Percentiles rank a stretch among this genome's conserved stretches.
phyloP scores from a whole-genome alignment of 2,888 invertebrate genomes.

The Rhabditoides inermis region DNA sequence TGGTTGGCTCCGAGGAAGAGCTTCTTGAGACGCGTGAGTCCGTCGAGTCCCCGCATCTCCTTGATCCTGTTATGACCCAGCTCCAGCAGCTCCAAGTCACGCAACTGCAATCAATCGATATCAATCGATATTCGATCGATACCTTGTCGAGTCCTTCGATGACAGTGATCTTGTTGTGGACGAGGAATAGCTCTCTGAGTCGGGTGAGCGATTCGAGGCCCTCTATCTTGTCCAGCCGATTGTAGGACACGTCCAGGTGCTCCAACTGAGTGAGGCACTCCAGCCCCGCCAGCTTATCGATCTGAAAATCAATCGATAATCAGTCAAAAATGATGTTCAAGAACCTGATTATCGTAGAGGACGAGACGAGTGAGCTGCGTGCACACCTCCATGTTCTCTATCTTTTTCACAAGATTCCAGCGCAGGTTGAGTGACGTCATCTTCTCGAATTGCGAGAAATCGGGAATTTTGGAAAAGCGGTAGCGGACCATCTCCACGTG shows the following conservation, averaged over 20 bases:
- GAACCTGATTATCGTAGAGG: constrained; percentile 88
- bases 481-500: constrained; percentile 15
- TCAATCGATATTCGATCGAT: constrained; percentile 23
- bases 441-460: no score
- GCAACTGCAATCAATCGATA: constrained; percentile 15
- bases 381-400: constrained; percentile 76
- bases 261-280: constrained; percentile 76
- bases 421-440: no score
- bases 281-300: constrained; percentile 73
- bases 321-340: background rate
- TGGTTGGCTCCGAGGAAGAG: constrained; percentile 92
- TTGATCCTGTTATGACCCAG: constrained; percentile 83
- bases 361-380: constrained; percentile 71
- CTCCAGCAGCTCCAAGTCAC: constrained; percentile 74
- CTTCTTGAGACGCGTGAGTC: constrained; percentile 16
- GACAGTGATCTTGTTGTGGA: constrained; percentile 57
- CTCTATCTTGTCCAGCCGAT: constrained; percentile 62
- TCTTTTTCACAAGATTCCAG: constrained; percentile 89
- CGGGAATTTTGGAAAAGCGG: constrained; percentile 8
- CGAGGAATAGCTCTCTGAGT: constrained; percentile 54
- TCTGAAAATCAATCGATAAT: constrained; percentile 4
- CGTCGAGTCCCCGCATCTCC: constrained; percentile 21
- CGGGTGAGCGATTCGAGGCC: constrained; percentile 51
- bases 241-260: constrained; percentile 89
- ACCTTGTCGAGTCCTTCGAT: constrained; percentile 60